Evolutionary conservation across 2,113 vertebrate genomes (phyloP), one percentile per base, ranked within the genome.

Genomic region (Nibea coibor): DNA sequence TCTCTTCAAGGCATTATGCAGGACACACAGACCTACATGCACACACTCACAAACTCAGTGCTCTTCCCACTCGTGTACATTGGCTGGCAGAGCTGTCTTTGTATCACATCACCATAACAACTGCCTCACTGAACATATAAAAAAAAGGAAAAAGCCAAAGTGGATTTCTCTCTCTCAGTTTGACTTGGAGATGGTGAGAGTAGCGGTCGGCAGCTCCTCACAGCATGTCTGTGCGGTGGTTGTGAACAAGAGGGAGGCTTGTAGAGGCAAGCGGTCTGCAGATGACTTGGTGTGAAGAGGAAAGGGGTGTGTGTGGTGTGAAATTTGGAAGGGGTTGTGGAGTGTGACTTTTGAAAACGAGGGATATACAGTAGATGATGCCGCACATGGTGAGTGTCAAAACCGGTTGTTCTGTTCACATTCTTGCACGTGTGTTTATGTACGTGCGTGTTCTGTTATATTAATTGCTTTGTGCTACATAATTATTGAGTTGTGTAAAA

Each of bases 101-200:
- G 93, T 95, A 83, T 93, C 86, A 86, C 80, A 94, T 96, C 94
- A 93, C 94, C 94, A 96, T 96, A 96, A 96, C 95, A 95, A 96
- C 95, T 91, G 92, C 87, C 88, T 92, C 78, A 64, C 65, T 62
- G 81, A 87, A 81, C 83, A 69, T 76, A 54, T 45, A 71, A 15
- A 86, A 45, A 61, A 89, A 45, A 61, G 70, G 66, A 82, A 80
- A 90, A 73, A 78, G 68, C 82, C 71, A 51, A 78, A 90, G 89
- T 89, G 91, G 89, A 92, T 94, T 91, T 88, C 85, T 88, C 89
- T 93, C 90, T 83, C 81, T 87, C 90, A 78, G 88, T 91, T 87
- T 86, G 84, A 89, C 81, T 89, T 71, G 78, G 86, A 86, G 90
- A 88, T 83, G 86, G 85, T 73, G 87, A 93, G 92, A 84, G 89